These are phyloP conservation scores for Dasypogon diadema DNA, from an alignment of 2,888 invertebrate genomes.

Conservation along the genomic window DNA sequence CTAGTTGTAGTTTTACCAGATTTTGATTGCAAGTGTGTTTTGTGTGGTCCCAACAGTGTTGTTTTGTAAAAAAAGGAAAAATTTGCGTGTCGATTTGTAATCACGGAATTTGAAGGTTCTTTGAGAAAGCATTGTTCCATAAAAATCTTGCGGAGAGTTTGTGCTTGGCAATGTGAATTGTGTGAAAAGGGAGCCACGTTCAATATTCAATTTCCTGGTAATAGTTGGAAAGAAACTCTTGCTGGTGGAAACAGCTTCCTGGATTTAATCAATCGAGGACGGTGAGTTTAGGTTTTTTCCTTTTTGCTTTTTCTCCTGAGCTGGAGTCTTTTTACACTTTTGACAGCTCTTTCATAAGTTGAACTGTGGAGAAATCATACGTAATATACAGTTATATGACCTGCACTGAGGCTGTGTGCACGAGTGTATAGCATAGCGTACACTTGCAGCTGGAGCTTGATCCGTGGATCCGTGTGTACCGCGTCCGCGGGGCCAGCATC, in stretches of 20 bases:
- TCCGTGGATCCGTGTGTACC: neutral
- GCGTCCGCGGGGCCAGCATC: neutral
- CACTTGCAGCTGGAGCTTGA: neutral
- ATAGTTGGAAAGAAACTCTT: slow-evolving; percentile 15
- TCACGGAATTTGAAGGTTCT: slow-evolving; percentile 25
- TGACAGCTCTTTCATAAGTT: slow-evolving; percentile 37
- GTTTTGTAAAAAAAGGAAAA: neutral
- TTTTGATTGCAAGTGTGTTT: neutral
- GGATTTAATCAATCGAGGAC: slow-evolving; percentile 48
- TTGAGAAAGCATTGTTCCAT: neutral
- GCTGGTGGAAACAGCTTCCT: slow-evolving; percentile 31
- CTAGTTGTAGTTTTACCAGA: neutral
- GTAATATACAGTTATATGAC: slow-evolving; percentile 48
- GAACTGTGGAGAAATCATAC: slow-evolving; percentile 23
- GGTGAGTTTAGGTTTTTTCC: slow-evolving; percentile 26
- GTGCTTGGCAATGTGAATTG: slow-evolving; percentile 27
- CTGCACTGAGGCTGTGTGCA: slow-evolving; percentile 11
- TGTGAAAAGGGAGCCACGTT: neutral
- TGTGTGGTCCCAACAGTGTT: neutral
- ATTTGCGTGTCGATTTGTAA: neutral
- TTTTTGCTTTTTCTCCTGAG: neutral
- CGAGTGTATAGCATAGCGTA: neutral
- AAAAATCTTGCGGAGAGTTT: slow-evolving; percentile 6
- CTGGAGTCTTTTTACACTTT: slow-evolving; percentile 20
- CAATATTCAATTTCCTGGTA: neutral